These are phyloP conservation scores for Leistus spinibarbis DNA, from an alignment of 2,888 invertebrate species.

Conservation along the genomic window DNA sequence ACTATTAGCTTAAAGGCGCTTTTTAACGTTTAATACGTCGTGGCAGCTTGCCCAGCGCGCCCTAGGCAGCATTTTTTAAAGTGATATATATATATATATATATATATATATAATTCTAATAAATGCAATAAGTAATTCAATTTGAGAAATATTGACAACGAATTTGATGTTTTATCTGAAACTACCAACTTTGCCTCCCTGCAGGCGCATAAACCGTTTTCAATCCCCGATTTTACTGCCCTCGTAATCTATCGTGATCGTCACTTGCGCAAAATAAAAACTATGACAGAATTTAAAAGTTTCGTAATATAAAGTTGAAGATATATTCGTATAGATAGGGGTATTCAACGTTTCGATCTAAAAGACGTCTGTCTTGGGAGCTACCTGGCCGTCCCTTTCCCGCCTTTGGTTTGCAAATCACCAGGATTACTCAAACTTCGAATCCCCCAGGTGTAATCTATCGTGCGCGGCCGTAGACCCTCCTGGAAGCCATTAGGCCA, in stretches of 20 bases:
- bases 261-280: neutral
- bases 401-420: slow-evolving; percentile 52
- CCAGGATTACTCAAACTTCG: slow-evolving; percentile 54
- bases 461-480: slow-evolving; percentile 47
- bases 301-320: slow-evolving; percentile 30
- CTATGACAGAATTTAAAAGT: slow-evolving; percentile 35
- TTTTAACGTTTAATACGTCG: no score
- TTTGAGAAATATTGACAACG: no score
- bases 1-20: no score
- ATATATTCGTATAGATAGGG: neutral
- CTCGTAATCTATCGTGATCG: neutral
- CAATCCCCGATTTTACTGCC: slow-evolving; percentile 32
- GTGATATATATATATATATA: no score
- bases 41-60: no score
- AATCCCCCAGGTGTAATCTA: slow-evolving; percentile 57
- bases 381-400: neutral
- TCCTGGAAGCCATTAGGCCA: slow-evolving; percentile 34
- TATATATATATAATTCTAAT: no score
- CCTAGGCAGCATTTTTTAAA: no score
- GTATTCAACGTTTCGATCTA: no score
- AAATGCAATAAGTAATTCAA: no score
- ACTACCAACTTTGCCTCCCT: neutral
- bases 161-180: no score
- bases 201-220: neutral
- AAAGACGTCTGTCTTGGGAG: neutral